Evolutionary conservation across 2,797 vertebrate genomes (phyloP).

Genomic region (Melanotaenia pygmaea): DNA sequence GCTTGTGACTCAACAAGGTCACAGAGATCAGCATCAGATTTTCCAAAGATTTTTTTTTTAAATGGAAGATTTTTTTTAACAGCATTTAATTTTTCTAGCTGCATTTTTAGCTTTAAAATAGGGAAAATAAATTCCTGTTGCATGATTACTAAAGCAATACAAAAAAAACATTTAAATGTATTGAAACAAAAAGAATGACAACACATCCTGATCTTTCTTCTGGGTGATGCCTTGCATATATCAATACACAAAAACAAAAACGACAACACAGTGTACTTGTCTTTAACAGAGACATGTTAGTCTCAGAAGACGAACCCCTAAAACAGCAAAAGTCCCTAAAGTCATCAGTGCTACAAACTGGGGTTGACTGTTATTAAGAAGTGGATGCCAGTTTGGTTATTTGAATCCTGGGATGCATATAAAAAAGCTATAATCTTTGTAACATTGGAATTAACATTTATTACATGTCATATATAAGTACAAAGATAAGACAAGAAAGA

Average conservation of each 20-base stretch:
- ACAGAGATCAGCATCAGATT: conserved; percentile 1
- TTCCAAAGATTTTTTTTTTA: neutral
- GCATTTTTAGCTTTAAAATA: neutral
- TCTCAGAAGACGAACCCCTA: no score
- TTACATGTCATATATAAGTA: neutral
- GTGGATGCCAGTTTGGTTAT: no score
- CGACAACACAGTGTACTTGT: no score
- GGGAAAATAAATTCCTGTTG: neutral
- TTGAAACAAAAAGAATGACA: neutral
- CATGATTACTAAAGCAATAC: neutral
- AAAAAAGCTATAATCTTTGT: neutral
- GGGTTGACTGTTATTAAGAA: no score
- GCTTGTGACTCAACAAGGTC: conserved; percentile 10
- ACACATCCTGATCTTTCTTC: no score
- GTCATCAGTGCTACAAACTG: no score
- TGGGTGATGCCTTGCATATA: no score
- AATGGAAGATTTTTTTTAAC: neutral
- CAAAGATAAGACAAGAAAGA: neutral
- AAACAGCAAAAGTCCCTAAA: no score
- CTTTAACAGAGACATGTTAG: no score
- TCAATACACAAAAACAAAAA: no score
- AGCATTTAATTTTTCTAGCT: neutral
- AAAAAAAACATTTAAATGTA: neutral
- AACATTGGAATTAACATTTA: neutral
- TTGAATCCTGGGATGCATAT: neutral